These are phyloP conservation scores for Macrophya alboannulata DNA, from an alignment of 2,888 invertebrate species.

Conservation along the genomic window DNA sequence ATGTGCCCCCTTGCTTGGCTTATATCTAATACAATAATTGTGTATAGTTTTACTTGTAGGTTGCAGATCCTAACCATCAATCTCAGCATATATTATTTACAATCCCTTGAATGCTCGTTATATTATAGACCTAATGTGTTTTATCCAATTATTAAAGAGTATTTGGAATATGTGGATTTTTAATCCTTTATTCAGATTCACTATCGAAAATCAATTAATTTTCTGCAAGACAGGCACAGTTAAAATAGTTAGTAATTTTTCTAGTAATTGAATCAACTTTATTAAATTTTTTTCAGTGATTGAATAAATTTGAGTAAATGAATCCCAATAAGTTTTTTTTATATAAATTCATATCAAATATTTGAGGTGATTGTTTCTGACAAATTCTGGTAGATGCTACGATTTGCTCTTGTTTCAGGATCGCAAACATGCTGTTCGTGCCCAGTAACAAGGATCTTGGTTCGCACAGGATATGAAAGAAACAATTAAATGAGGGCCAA, in stretches of 20 bases:
- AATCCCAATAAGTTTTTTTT: not conserved
- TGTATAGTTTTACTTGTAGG: not conserved
- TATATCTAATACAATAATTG: slow-evolving; percentile 38
- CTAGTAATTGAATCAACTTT: not conserved
- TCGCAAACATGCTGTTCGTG: slow-evolving; percentile 75
- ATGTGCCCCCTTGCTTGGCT: slow-evolving; percentile 56
- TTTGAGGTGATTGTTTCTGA: slow-evolving; percentile 14
- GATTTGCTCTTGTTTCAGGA: slow-evolving; percentile 77
- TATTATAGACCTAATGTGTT: slow-evolving; percentile 1
- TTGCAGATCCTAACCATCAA: not conserved
- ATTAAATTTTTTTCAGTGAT: not conserved
- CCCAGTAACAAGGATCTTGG: slow-evolving; percentile 69
- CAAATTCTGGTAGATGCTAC: slow-evolving; percentile 62
- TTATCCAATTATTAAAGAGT: not conserved
- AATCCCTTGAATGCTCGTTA: slow-evolving; percentile 33
- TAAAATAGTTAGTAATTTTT: not conserved
- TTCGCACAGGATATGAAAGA: slow-evolving; percentile 55
- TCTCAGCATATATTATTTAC: not conserved
- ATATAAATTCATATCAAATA: not conserved
- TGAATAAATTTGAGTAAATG: not conserved
- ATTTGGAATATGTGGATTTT: slow-evolving; percentile 21
- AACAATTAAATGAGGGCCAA: slow-evolving; percentile 60
- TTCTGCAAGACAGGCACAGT: not conserved
- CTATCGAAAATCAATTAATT: not conserved
- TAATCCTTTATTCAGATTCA: slow-evolving; percentile 12